A percentile compares a stretch with the other conserved stretches of the same genome.
phyloP scores from a whole-genome alignment of 2,888 invertebrate genomes.

The Linnaemya tessellans region DNA sequence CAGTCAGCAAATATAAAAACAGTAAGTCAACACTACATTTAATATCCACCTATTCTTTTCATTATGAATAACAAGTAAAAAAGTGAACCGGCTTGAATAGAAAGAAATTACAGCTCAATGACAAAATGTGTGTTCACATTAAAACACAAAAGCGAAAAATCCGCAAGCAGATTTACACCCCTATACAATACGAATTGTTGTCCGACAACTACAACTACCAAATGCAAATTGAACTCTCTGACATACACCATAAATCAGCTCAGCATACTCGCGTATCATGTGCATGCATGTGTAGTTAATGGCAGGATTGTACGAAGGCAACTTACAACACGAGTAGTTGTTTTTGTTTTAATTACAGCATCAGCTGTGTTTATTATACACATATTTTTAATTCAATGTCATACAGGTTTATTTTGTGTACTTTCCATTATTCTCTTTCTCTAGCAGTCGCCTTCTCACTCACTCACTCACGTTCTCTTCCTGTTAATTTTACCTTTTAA shows the following conservation, averaged over 20 bases:
- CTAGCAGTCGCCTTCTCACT: no score
- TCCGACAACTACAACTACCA: slow-evolving; percentile 40
- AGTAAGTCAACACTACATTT: slow-evolving; percentile 46
- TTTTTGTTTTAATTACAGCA: slow-evolving; percentile 51
- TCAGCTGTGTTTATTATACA: slow-evolving; percentile 55
- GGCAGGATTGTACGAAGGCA: neutral
- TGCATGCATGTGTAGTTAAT: neutral
- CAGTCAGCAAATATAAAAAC: slow-evolving; percentile 1
- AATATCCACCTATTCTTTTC: slow-evolving; percentile 37
- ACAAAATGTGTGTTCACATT: slow-evolving; percentile 35
- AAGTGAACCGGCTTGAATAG: slow-evolving; percentile 22
- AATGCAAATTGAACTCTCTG: slow-evolving; percentile 14
- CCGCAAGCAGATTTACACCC: slow-evolving; percentile 61
- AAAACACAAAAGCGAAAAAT: slow-evolving; percentile 2
- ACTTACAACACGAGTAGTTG: slow-evolving; percentile 9
- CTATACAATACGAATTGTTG: slow-evolving; percentile 33
- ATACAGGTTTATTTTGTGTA: slow-evolving; percentile 43
- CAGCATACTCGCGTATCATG: neutral
- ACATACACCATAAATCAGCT: neutral
- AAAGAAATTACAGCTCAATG: slow-evolving; percentile 36
- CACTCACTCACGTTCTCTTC: neutral
- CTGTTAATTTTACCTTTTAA: slow-evolving; percentile 44
- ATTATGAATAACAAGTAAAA: neutral
- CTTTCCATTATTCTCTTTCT: neutral
- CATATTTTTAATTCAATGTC: slow-evolving; percentile 27